Base-by-base conservation (phyloP, 2,797 vertebrate genomes). In the Aeoliscus strigatus region DNA sequence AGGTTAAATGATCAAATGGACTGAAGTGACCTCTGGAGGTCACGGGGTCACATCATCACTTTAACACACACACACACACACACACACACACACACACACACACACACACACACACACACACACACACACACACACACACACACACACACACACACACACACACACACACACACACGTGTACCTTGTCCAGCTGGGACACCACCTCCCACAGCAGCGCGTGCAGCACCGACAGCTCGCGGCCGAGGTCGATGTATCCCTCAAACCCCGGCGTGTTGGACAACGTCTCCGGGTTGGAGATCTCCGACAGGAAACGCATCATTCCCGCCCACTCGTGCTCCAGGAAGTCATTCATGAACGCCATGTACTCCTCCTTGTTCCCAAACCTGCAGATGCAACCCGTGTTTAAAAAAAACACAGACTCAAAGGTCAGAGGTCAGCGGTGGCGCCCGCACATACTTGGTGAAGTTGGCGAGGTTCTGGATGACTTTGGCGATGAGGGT, bases 261-360 rank as follows among this genome's bases (percentile, higher is more conserved):
- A 93, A 98, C 41, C 93, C 93, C 14, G 93, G 92, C 3, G 90
- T 92, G 85, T 88, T 94, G 6, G 91, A 90, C 70, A 95, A 89
- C 10, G 91, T 94, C 66, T 98, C 93, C 0, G 87, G 88, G 61
- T 98, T 94, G 21, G 94, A 95, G 74, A 98, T 96, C 82, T 98
- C 94, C 2, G 89, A 66, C 66, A 98, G 89, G 79, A 97, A 98
- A 38, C 93, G 91, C 70, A 92, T 94, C 96, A 98, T 98, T 58
- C 92, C 91, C 13, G 90, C 91, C 93, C 95, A 97, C 65, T 98
- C 95, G 0, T 94, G 93, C 64, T 98, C 95, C 84, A 98, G 71
- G 75, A 98, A 98, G 73, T 96, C 91, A 44, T 98, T 98, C 96
- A 98, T 98, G 72, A 97, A 98, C 26, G 92, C 88, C 93, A 98